Conservation (phyloP, 2,797 vertebrate species). For the Enoplosus armatus region DNA sequence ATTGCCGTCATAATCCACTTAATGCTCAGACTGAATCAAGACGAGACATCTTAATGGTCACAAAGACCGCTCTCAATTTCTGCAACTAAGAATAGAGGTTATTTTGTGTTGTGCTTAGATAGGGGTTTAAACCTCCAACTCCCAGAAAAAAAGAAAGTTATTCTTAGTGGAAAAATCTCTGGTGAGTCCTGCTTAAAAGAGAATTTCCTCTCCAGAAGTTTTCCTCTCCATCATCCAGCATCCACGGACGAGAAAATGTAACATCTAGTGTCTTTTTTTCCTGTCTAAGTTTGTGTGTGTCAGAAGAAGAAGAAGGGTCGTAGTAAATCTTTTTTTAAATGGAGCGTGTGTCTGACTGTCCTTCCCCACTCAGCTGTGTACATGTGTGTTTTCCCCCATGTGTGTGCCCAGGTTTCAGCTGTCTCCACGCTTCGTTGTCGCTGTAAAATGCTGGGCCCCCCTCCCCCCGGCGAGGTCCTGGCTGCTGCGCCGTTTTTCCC, state of each 20-base stretch:
- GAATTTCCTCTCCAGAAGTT: slow-evolving; percentile 68
- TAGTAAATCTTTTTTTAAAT: slow-evolving; percentile 58
- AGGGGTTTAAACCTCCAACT: slow-evolving; percentile 61
- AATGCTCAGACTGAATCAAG: slow-evolving; percentile 67
- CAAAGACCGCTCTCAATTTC: slow-evolving; percentile 59
- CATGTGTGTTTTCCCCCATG: slow-evolving; percentile 39
- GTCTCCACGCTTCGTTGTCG: slow-evolving; percentile 64
- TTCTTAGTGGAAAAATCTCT: slow-evolving; percentile 48
- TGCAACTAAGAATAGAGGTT: slow-evolving; percentile 59
- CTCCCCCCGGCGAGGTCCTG: slow-evolving; percentile 62
- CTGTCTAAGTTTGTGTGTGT: slow-evolving; percentile 43
- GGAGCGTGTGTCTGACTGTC: slow-evolving; percentile 47
- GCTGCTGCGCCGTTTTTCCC: slow-evolving; percentile 46
- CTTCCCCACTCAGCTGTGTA: slow-evolving; percentile 49
- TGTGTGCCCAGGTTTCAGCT: slow-evolving; percentile 60
- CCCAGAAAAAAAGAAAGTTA: slow-evolving; percentile 60
- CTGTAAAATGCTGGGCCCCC: slow-evolving; percentile 69
- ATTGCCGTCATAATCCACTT: slow-evolving; percentile 80
- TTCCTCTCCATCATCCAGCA: slow-evolving; percentile 52
- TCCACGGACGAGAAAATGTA: slow-evolving; percentile 47
- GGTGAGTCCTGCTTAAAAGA: slow-evolving; percentile 50
- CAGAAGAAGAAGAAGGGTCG: slow-evolving; percentile 17
- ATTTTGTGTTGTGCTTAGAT: slow-evolving; percentile 64
- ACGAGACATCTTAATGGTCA: slow-evolving; percentile 61
- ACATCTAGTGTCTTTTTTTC: slow-evolving; percentile 31